Evolutionary conservation across 2,113 vertebrate species (phyloP).

Genomic region (Mormyrus iriodes): DNA sequence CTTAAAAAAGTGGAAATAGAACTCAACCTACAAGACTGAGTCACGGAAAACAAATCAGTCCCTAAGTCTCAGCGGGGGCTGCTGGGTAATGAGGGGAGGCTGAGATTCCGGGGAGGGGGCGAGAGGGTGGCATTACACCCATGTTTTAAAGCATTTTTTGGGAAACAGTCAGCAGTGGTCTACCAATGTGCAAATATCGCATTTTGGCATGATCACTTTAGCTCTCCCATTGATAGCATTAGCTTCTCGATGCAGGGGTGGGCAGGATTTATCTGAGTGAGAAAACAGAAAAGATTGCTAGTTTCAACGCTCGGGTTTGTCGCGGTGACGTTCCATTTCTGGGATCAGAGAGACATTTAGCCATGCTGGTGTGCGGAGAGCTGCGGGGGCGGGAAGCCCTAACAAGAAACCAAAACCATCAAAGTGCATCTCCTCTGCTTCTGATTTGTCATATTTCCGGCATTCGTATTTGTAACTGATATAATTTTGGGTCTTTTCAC

Average conservation of each 20-base stretch:
- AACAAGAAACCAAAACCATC: not conserved
- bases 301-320: not conserved
- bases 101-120: not conserved
- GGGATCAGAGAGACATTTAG: slow-evolving; percentile 6
- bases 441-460: not conserved
- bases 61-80: not conserved
- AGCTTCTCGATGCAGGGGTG: not conserved
- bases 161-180: not conserved
- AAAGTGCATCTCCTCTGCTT: not conserved
- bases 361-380: not conserved
- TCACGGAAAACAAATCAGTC: not conserved
- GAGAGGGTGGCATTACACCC: not conserved
- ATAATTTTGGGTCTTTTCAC: not conserved
- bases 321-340: not conserved
- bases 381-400: not conserved
- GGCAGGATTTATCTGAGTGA: not conserved
- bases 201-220: not conserved
- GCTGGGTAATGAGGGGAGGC: not conserved
- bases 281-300: not conserved
- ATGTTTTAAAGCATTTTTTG: not conserved
- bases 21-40: not conserved
- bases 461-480: not conserved
- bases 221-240: not conserved
- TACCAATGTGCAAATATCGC: not conserved
- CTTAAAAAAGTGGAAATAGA: not conserved